These are phyloP conservation scores for Alviniconcha marisindica DNA, from an alignment of 1,140 invertebrate species.

Conservation along the genomic window DNA sequence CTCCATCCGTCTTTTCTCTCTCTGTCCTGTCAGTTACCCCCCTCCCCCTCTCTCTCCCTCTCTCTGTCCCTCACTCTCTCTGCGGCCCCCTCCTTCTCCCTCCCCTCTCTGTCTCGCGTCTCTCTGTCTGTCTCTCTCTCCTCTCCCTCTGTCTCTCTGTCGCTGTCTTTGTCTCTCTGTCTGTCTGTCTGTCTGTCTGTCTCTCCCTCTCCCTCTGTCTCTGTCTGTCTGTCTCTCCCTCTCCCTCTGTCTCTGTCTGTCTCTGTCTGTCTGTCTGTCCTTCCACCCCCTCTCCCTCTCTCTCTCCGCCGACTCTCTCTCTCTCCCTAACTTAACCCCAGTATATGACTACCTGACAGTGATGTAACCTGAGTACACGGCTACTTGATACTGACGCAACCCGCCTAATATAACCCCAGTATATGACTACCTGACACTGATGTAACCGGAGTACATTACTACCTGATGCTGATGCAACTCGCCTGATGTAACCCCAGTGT, in stretches of 20 bases:
- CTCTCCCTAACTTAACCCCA: not conserved
- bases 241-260: too few relatives aligned
- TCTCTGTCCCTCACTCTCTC: not conserved
- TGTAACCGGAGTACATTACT: not conserved
- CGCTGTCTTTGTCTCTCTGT: not conserved
- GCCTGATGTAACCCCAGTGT: not conserved
- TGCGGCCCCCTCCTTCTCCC: too few relatives aligned
- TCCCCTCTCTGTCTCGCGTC: slow-evolving; percentile 7
- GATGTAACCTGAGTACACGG: not conserved
- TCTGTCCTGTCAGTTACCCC: not conserved
- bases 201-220: too few relatives aligned
- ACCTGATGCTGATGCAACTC: too few relatives aligned
- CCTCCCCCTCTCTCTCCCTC: too few relatives aligned
- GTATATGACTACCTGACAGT: not conserved
- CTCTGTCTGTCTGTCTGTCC: not conserved
- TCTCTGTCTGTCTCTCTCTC: too few relatives aligned
- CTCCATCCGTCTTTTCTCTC: too few relatives aligned
- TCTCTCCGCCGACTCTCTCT: not conserved
- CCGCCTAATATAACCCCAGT: not conserved
- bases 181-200: not conserved
- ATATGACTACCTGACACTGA: not conserved
- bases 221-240: not conserved
- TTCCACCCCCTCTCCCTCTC: not conserved
- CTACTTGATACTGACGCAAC: too few relatives aligned
- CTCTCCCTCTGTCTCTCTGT: too few relatives aligned